A percentile compares a stretch with the other conserved stretches of the same genome.
phyloP scores from a whole-genome alignment of 2,888 invertebrate genomes.

The Aphodius sticticus region DNA sequence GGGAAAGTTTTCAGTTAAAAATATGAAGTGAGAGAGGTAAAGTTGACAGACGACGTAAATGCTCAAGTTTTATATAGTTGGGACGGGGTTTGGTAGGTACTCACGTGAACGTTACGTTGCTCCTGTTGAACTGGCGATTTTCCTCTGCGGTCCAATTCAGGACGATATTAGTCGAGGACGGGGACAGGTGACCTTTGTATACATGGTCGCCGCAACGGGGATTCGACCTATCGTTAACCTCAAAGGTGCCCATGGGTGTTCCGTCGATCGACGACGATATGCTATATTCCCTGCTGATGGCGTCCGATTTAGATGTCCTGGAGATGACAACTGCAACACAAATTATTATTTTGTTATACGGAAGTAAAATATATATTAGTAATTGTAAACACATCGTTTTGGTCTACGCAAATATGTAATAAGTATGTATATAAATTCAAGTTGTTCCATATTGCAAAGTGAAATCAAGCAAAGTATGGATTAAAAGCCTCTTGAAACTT shows the following conservation, averaged over 20 bases:
- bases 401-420: background rate
- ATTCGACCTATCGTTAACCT: conserved; percentile 10
- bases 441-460: too few species aligned
- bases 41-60: background rate
- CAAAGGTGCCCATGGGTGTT: conserved; percentile 35
- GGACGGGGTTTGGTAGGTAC: conserved; percentile 41
- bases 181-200: conserved; percentile 39
- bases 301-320: conserved; percentile 23
- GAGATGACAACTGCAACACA: conserved; percentile 39
- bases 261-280: conserved; percentile 37
- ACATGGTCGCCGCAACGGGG: conserved; percentile 33
- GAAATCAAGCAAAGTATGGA: too few species aligned
- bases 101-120: conserved; percentile 53
- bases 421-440: too few species aligned
- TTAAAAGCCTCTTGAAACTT: too few species aligned
- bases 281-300: conserved; percentile 31
- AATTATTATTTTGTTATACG: conserved; percentile 19
- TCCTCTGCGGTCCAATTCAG: conserved; percentile 51
- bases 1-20: background rate
- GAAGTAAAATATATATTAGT: background rate
- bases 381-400: background rate
- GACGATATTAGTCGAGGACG: conserved; percentile 33
- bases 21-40: background rate
- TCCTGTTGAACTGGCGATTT: conserved; percentile 42
- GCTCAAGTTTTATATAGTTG: background rate